Conservation (phyloP, 2,888 invertebrate genomes). For the Cyclophora punctaria region DNA sequence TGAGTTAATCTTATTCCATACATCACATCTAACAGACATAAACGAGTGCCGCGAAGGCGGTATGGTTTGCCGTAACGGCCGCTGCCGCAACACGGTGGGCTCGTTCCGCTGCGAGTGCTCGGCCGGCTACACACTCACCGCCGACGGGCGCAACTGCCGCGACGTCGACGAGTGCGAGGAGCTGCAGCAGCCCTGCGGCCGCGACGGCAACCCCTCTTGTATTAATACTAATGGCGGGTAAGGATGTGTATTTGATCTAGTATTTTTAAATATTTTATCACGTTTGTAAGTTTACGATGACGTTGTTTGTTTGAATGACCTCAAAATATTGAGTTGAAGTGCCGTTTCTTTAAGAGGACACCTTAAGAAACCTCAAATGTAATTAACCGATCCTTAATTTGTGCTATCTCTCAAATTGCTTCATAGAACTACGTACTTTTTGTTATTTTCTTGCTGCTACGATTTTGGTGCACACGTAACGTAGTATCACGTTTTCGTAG, state of each 20-base stretch:
- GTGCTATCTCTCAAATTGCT: too few species aligned
- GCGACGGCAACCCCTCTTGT: constrained; percentile 54
- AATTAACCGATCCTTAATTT: too few species aligned
- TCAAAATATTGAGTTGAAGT: too few species aligned
- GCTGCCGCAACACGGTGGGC: constrained; percentile 86
- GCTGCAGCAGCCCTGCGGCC: constrained; percentile 48
- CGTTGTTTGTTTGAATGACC: too few species aligned
- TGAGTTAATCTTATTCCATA: neutral
- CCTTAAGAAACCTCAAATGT: too few species aligned
- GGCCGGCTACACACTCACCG: constrained; percentile 82
- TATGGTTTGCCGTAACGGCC: constrained; percentile 89
- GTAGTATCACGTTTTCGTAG: too few species aligned
- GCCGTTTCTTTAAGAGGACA: too few species aligned
- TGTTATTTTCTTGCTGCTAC: too few species aligned
- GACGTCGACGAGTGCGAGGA: constrained; percentile 87
- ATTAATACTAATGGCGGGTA: constrained; percentile 66
- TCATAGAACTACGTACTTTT: too few species aligned
- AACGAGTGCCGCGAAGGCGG: constrained; percentile 90
- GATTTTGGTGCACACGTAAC: too few species aligned
- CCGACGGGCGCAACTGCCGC: constrained; percentile 85
- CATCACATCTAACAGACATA: constrained; percentile 67
- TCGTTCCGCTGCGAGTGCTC: constrained; percentile 89
- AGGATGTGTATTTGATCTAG: constrained; percentile 7
- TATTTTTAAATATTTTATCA: too few species aligned
- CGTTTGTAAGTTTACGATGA: too few species aligned